Conservation (phyloP, 2,113 vertebrate species). For the Symphodus melops region DNA sequence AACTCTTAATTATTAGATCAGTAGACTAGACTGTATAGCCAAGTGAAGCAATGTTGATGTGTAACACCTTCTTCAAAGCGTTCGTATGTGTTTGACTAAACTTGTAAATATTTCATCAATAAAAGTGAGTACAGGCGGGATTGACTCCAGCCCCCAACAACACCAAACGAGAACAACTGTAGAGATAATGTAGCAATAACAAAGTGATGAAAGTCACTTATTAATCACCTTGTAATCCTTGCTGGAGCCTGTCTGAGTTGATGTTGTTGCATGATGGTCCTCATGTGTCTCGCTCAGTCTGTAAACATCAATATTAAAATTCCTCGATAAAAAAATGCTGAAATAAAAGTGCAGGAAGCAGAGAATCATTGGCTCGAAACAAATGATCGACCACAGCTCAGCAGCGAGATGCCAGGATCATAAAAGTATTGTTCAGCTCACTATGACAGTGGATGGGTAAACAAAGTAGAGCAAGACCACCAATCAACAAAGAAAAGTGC, state of each 20-base stretch:
- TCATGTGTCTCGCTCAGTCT: background rate
- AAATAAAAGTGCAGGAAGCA: background rate
- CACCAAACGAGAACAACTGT: too few species aligned
- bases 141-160: too few species aligned
- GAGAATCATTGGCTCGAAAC: background rate
- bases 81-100: background rate
- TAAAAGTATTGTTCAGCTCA: too few species aligned
- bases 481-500: too few species aligned
- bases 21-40: background rate
- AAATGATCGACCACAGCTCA: background rate
- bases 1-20: background rate
- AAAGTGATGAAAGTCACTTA: too few species aligned
- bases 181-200: too few species aligned
- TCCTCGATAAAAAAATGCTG: background rate
- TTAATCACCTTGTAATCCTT: too few species aligned
- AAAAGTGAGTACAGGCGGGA: too few species aligned
- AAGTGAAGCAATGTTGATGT: background rate
- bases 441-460: too few species aligned
- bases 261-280: background rate
- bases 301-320: too few species aligned
- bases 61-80: background rate
- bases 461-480: too few species aligned
- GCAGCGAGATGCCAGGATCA: constrained; percentile 18
- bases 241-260: background rate
- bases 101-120: too few species aligned